Conservation (phyloP, 2,113 vertebrate genomes). For the Ictidomys tridecemlineatus region DNA sequence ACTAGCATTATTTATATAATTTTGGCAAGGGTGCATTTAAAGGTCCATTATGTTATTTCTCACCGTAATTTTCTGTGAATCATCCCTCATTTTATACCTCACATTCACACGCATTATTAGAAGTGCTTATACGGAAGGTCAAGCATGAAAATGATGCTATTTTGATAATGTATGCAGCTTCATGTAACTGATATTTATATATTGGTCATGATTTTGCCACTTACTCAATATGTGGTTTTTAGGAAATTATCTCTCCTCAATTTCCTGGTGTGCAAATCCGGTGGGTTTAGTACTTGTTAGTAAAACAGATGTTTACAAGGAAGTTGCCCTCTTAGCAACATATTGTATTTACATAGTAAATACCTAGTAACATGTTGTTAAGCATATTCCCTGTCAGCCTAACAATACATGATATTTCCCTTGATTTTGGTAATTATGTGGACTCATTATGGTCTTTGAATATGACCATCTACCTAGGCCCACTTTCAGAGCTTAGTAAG, state of each 20-base stretch:
- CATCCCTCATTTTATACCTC: slow-evolving; percentile 43
- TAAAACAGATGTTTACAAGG: slow-evolving; percentile 65
- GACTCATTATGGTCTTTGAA: background rate
- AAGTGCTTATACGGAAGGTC: slow-evolving; percentile 48
- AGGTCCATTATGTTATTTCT: slow-evolving; percentile 44
- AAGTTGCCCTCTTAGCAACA: slow-evolving; percentile 13
- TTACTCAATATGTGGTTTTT: background rate
- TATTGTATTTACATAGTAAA: slow-evolving; percentile 47
- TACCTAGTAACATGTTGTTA: slow-evolving; percentile 3
- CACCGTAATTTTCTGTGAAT: slow-evolving; percentile 50
- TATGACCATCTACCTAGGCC: background rate
- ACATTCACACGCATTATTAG: slow-evolving; percentile 53
- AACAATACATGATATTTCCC: background rate
- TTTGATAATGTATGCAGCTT: slow-evolving; percentile 60
- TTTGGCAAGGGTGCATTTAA: slow-evolving; percentile 49
- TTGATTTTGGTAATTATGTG: slow-evolving; percentile 1
- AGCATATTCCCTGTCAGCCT: slow-evolving; percentile 13
- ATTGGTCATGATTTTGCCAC: background rate
- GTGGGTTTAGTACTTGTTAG: slow-evolving; percentile 18
- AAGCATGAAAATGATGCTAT: slow-evolving; percentile 45
- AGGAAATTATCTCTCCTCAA: slow-evolving; percentile 5
- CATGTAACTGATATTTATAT: background rate
- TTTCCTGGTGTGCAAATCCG: slow-evolving; percentile 36
- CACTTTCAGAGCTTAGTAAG: background rate
- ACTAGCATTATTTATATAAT: slow-evolving; percentile 40